Evolutionary conservation across 92 coral and sea anemone genomes (phyloP).

Genomic region (Paramuricea clavata): DNA sequence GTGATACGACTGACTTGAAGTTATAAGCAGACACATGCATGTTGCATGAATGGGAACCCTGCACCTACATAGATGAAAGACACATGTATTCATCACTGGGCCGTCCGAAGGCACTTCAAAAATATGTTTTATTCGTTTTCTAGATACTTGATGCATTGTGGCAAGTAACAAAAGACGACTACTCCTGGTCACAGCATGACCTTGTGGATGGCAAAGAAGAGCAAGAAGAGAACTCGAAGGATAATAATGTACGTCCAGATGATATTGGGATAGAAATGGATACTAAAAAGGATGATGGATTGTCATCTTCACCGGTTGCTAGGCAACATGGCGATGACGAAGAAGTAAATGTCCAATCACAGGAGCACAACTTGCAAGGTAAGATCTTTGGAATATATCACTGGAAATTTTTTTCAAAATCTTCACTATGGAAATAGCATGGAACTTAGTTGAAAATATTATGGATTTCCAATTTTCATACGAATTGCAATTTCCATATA

Average conservation of each 20-base stretch:
- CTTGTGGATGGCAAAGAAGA: not conserved
- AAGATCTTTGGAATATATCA: not conserved
- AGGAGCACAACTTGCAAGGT: not conserved
- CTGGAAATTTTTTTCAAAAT: too few species aligned
- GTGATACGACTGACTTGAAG: not conserved
- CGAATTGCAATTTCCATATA: too few species aligned
- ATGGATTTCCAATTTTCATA: too few species aligned
- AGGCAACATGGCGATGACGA: not conserved
- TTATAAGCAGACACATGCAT: too few species aligned
- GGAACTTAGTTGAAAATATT: not conserved
- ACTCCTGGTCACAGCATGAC: slow-evolving; percentile 23
- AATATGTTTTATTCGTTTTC: not conserved
- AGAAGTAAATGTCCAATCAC: not conserved
- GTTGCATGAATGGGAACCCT: too few species aligned
- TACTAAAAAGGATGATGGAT: not conserved
- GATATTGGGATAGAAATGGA: slow-evolving; percentile 11
- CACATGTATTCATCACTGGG: too few species aligned
- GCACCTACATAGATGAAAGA: too few species aligned
- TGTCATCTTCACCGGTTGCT: not conserved
- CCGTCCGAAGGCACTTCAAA: too few species aligned
- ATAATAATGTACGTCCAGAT: not conserved
- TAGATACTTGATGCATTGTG: slow-evolving; percentile 41
- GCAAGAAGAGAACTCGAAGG: not conserved
- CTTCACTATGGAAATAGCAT: too few species aligned
- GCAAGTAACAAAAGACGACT: slow-evolving; percentile 34